Conservation (phyloP, 2,797 vertebrate genomes). For the Crypturellus tataupa region DNA sequence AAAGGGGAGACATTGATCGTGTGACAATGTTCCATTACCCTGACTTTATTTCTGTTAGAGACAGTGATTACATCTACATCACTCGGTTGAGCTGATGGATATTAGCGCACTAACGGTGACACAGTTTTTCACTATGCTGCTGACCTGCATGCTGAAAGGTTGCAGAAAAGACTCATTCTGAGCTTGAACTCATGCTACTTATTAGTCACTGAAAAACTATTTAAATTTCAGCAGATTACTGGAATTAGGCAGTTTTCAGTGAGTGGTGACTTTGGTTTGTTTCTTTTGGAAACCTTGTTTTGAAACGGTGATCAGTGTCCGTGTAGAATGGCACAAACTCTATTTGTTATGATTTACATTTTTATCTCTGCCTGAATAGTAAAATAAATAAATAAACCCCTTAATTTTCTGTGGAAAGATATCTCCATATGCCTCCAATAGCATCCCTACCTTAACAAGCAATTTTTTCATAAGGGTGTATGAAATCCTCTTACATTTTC, state of each 20-base stretch:
- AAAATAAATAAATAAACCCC: background rate
- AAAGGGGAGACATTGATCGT: conserved; percentile 71
- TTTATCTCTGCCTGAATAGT: conserved; percentile 18
- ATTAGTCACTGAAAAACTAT: background rate
- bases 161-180: background rate
- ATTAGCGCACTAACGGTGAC: conserved; percentile 44
- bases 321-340: background rate
- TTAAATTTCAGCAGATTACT: background rate
- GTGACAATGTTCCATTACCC: conserved; percentile 70
- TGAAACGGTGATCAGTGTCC: background rate
- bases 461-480: background rate
- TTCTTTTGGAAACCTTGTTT: background rate
- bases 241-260: background rate
- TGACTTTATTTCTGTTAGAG: conserved; percentile 68
- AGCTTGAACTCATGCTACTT: background rate
- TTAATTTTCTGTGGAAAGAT: background rate
- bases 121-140: conserved; percentile 21
- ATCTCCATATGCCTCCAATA: background rate
- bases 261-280: background rate
- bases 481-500: background rate
- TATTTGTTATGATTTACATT: conserved; percentile 24
- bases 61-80: conserved; percentile 72
- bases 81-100: conserved; percentile 56
- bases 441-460: background rate
- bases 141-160: background rate